Base-by-base conservation (phyloP, 2,113 vertebrate genomes). In the Syngnathus scovelli region DNA sequence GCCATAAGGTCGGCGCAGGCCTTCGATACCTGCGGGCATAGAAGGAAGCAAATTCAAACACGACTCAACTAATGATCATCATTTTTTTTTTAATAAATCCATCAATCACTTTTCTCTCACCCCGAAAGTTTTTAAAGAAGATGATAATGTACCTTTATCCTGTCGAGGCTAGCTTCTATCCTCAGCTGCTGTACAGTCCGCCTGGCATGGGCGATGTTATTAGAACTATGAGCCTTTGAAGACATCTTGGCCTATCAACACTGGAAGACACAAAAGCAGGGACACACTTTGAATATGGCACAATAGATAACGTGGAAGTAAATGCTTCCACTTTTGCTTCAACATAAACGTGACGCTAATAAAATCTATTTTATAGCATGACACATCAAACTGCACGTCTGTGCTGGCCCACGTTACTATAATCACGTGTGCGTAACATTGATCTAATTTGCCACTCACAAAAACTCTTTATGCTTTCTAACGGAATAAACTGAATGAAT, bases 1-100 rank as follows among this genome's bases (percentile, higher is more conserved):
- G 93, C 93, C 95, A 98, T 95, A 0, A 99, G 93, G 84, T 99
- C 96, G 0, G 94, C 96, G 0, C 95, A 98, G 0, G 96, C 96
- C 78, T 98, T 98, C 36, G 96, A 99, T n/a, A 99, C 92, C 96
- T 98, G 18, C 48, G 15, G 9, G 44, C 19, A 6, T 16, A 66
- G 1, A 52, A n/a, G 39, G 0, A 52, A 37, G 7, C 21, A 49
- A 11, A 10, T 52, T 52, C n/a, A 52, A 52, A n/a, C 7, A n/a
- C n/a, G 3, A 33, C 27, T 33, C 27, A 33, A 33, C 27, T 33
- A 33, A 33, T 3, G 27, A 33, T 33, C 27, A 33, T 33, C 3
- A 33, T 33, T 33, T 3, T 33, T 33, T 3, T 33, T 33, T 33
- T 33, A 3, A 33, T 33, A 33, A 33, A 33, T 33, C 27, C 2